These are phyloP conservation scores for Hyphantria cunea DNA, from an alignment of 1,140 invertebrate species.

Conservation along the genomic window DNA sequence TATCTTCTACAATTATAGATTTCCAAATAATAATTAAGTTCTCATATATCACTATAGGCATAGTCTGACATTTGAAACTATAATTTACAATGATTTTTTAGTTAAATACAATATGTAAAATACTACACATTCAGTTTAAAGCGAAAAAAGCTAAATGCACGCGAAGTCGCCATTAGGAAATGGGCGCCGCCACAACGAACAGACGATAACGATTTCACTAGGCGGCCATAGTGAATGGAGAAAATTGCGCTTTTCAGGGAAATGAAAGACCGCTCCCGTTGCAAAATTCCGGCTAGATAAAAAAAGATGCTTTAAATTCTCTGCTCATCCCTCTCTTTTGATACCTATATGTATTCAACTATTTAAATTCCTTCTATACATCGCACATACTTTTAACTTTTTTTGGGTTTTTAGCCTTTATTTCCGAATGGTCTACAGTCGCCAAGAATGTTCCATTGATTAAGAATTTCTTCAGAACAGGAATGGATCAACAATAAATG, in stretches of 20 bases:
- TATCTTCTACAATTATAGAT: too few species aligned
- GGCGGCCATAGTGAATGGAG: slow-evolving; percentile 69
- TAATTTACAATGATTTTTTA: not conserved
- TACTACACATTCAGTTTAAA: slow-evolving; percentile 39
- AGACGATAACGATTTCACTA: slow-evolving; percentile 72
- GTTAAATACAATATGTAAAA: slow-evolving; percentile 23
- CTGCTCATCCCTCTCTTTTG: slow-evolving; percentile 52
- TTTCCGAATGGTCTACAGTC: too few species aligned
- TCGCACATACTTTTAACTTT: too few species aligned
- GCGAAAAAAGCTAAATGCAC: slow-evolving; percentile 67
- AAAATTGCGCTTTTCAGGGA: slow-evolving; percentile 78
- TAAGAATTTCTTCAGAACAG: too few species aligned
- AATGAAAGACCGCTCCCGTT: slow-evolving; percentile 68
- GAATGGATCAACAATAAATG: too few species aligned
- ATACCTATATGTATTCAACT: slow-evolving; percentile 19
- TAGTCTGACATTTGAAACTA: too few species aligned
- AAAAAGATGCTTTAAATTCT: slow-evolving; percentile 68
- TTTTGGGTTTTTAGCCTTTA: too few species aligned
- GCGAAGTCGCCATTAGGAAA: slow-evolving; percentile 73
- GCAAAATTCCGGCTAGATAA: slow-evolving; percentile 61
- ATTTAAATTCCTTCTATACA: slow-evolving; percentile 25
- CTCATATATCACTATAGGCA: too few species aligned
- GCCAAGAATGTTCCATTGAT: too few species aligned
- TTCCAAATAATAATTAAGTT: too few species aligned
- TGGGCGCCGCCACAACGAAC: slow-evolving; percentile 60